phyloP scores from a whole-genome alignment of 2,113 vertebrate genomes.

The Oreochromis spilurus region DNA sequence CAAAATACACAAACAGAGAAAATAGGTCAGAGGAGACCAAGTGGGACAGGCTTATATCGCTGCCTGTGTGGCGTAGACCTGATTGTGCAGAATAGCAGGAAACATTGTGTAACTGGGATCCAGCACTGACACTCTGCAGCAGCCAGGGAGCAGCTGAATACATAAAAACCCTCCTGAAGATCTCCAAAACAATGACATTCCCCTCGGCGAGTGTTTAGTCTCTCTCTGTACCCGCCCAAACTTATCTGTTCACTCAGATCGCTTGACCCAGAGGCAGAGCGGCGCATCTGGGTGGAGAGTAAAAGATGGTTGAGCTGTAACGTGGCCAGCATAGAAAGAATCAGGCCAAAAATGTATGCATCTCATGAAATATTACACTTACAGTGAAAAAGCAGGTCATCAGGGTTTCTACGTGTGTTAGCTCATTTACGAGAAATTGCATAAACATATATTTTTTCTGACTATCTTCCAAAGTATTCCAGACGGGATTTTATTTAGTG shows the following conservation, averaged over 20 bases:
- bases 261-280: slow-evolving; percentile 84
- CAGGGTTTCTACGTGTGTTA: not conserved
- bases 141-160: slow-evolving; percentile 85
- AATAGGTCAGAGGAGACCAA: not conserved
- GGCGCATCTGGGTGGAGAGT: slow-evolving; percentile 70
- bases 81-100: slow-evolving; percentile 76
- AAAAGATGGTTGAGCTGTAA: not conserved
- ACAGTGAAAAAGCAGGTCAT: not conserved
- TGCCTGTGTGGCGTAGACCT: slow-evolving; percentile 72
- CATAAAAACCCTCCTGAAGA: slow-evolving; percentile 83
- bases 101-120: slow-evolving; percentile 83
- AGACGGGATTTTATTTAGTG: not conserved
- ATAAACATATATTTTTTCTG: not conserved
- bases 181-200: slow-evolving; percentile 93
- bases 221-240: slow-evolving; percentile 75
- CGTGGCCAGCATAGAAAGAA: not conserved
- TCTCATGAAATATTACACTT: not conserved
- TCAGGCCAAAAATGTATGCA: not conserved
- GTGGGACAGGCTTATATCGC: not conserved
- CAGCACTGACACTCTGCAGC: slow-evolving; percentile 54
- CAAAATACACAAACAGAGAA: not conserved
- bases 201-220: slow-evolving; percentile 94
- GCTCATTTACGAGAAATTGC: not conserved
- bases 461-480: slow-evolving; percentile 3
- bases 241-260: slow-evolving; percentile 87